Conservation (phyloP, 2,113 vertebrate genomes). For the Ictalurus punctatus region DNA sequence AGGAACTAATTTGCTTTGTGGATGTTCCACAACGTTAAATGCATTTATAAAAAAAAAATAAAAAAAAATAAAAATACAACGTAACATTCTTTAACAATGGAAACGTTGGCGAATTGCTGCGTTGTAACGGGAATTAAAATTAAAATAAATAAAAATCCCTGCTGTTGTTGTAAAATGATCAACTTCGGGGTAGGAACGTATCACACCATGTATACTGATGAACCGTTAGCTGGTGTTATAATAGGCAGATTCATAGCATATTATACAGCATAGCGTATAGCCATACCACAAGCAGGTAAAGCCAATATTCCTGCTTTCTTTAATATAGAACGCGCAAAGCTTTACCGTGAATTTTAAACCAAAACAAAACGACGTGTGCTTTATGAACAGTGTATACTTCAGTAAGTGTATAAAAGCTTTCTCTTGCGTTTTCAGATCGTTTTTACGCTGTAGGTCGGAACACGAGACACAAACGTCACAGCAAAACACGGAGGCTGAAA, state of each 20-base stretch:
- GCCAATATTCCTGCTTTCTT: conserved; percentile 61
- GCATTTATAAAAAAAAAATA: neutral
- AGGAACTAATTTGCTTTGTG: neutral
- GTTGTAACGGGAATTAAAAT: neutral
- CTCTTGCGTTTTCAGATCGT: neutral
- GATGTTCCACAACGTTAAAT: neutral
- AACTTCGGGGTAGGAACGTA: neutral
- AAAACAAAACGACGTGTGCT: conserved; percentile 38
- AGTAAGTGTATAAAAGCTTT: neutral
- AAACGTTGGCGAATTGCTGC: neutral
- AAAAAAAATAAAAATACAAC: neutral
- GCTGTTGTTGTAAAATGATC: neutral
- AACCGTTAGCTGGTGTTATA: conserved; percentile 11
- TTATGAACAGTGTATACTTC: conserved; percentile 57
- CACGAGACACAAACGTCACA: conserved; percentile 45
- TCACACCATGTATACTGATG: neutral
- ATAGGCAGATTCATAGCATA: neutral
- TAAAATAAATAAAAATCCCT: neutral
- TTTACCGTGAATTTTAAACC: neutral
- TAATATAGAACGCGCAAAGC: neutral
- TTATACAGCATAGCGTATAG: neutral
- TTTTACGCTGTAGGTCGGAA: conserved; percentile 21
- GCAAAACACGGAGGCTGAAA: conserved; percentile 35
- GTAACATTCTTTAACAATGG: neutral
- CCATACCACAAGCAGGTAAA: conserved; percentile 14